Evolutionary conservation across 2,797 vertebrate species (phyloP), one percentile per base, ranked within the genome.

Genomic region (Sebastes iracundus): DNA sequence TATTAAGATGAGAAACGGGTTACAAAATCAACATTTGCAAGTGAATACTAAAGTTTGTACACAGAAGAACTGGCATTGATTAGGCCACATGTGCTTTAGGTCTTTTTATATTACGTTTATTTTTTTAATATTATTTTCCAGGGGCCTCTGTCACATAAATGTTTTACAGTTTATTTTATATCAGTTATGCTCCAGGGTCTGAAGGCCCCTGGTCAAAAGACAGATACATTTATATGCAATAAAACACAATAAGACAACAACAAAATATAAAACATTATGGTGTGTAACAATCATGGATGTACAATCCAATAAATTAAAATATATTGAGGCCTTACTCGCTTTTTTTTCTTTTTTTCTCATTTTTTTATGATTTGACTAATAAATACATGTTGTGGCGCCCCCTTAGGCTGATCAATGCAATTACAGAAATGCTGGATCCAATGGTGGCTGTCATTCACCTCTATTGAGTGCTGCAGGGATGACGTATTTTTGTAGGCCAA

Each of bases 311-410:
- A 1, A 10, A 11, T 55, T 7, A 4, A 32, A 71, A 46, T 16
- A 22, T 23, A 1, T 20, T 25, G 7, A 35, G 28, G 22, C 25
- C 22, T 42, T 20, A 5, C 11, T 27, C 4, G 8, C 18, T 30
- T 16, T n/a, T 46, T 25, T 27, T 2, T 30, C 8, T 33, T n/a
- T 46, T 46, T 27, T 0, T 2, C 33, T 33, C 10, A 0, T 35
- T 35, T 42, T 25, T 28, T 72, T 5, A 35, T 61, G 6, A 49
- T 59, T 42, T 64, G 3, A 59, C 32, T 22, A 18, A 53, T 59
- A 49, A 46, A 75, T 67, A 38, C 10, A 60, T 72, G 70, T 55
- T 75, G 60, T 70, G 33, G 28, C 23, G 13, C 69, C 72, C 78
- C 33, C 33, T 16, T 10, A 42, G 38, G 22, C 5, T 25, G 11